phyloP scores from a whole-genome alignment of 1,140 invertebrate species.

The Tigriopus japonicus region DNA sequence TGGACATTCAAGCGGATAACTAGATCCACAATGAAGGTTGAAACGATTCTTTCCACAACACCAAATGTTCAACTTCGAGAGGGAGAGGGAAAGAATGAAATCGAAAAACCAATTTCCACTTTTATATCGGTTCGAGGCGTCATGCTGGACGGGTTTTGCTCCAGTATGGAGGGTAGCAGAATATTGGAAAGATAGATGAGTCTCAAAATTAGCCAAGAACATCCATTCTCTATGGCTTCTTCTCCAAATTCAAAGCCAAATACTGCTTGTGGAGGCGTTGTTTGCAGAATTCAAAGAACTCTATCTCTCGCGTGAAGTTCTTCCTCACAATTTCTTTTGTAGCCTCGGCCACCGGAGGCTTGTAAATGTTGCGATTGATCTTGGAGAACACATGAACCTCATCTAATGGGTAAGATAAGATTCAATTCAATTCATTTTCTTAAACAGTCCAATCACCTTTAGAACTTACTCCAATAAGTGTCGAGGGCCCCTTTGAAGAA shows the following conservation, averaged over 20 bases:
- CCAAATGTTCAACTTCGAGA: no score
- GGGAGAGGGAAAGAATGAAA: no score
- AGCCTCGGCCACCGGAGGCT: conserved; percentile 61
- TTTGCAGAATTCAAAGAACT: conserved; percentile 75
- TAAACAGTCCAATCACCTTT: background rate
- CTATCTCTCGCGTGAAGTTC: conserved; percentile 72
- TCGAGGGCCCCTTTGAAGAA: conserved; percentile 58
- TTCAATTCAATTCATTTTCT: background rate
- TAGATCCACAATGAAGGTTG: no score
- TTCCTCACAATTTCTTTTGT: conserved; percentile 63
- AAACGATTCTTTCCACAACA: no score
- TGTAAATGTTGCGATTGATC: conserved; percentile 67
- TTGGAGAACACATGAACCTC: conserved; percentile 49
- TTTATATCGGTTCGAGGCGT: no score
- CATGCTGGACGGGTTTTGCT: no score
- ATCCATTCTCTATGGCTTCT: background rate
- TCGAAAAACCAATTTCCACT: no score
- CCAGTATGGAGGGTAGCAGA: no score
- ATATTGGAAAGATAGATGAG: no score
- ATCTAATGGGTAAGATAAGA: conserved; percentile 28
- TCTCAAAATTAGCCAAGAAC: no score
- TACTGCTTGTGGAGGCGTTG: conserved; percentile 61
- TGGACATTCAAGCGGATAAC: no score
- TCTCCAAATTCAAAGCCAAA: conserved; percentile 34
- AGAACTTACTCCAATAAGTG: conserved; percentile 52